Base-by-base conservation (phyloP, 2,113 vertebrate species). In the Eleginops maclovinus region DNA sequence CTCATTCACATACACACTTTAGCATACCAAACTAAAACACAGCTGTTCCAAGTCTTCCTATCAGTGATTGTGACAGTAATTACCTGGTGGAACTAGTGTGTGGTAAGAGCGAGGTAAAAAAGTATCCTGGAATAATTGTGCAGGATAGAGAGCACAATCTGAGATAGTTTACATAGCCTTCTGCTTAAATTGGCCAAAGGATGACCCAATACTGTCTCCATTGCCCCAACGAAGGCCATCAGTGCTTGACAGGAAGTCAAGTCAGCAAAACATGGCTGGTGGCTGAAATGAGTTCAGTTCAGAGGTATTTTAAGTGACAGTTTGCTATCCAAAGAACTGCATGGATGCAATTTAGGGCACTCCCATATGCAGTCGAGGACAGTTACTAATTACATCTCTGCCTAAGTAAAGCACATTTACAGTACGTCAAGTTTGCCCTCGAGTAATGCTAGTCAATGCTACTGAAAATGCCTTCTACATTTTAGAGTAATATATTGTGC, bases 51-150 rank as follows among this genome's bases (percentile, higher is more conserved):
- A 83, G 77, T 61, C 64, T 77, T 80, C 47, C 58, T 82, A 66
- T 69, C 73, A 65, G 77, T 69, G 51, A 79, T 59, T 66, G 80
- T 88, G 77, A 85, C 87, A 79, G 82, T 92, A 90, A 93, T 91
- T 92, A 92, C 75, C 69, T 88, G 75, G 77, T 77, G 64, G 81
- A 75, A 77, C 47, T 63, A 62, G 59, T 71, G 67, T 77, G 73
- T 59, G 44, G 47, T 71, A 50, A 75, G 62, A 86, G 74, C 61
- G 41, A 80, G 5, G 8, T 50, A 74, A 88, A 87, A 87, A 72
- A 66, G 61, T 70, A 68, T 46, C 84, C 72, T 80, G 66, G 66
- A 81, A 73, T 75, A 86, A 47, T 16, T 21, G 65, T 53, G 60
- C 56, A 46, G 83, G 36, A 8, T 16, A 11, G 72, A 63, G 24